A percentile compares a stretch with the other conserved stretches of the same genome.
These are phyloP conservation scores for Saxidomus purpurata DNA, from an alignment of 1,140 invertebrate species.

Conservation along the genomic window DNA sequence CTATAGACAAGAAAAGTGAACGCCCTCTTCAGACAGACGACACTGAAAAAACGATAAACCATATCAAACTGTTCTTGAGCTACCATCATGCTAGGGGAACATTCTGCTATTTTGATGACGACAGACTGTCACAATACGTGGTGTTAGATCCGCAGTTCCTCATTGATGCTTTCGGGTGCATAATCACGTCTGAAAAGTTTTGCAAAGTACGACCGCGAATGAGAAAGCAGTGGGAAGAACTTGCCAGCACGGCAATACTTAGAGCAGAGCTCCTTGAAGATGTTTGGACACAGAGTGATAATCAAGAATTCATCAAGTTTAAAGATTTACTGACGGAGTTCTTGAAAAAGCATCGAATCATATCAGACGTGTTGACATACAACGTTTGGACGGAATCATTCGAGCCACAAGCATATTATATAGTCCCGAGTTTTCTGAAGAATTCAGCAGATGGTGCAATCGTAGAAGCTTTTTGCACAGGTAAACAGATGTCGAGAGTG, in stretches of 20 bases:
- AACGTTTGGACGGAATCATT: not conserved
- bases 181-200: slow-evolving; percentile 15
- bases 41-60: not conserved
- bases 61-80: not conserved
- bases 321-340: not conserved
- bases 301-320: not conserved
- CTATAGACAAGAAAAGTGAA: not conserved
- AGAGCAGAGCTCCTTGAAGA: not conserved
- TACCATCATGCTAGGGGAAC: slow-evolving; percentile 38
- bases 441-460: not conserved
- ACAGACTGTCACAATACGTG: not conserved
- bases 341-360: not conserved
- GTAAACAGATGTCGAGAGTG: not conserved
- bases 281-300: not conserved
- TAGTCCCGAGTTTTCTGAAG: not conserved
- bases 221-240: not conserved
- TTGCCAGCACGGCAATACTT: not conserved
- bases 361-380: not conserved
- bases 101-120: slow-evolving; percentile 6
- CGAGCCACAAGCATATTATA: not conserved
- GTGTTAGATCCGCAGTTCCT: slow-evolving; percentile 21
- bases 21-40: not conserved
- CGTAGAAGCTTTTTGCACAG: not conserved
- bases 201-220: not conserved
- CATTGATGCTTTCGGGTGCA: slow-evolving; percentile 31